Conservation (phyloP, 1,140 invertebrate genomes). For the Sycophaga agraensis region DNA sequence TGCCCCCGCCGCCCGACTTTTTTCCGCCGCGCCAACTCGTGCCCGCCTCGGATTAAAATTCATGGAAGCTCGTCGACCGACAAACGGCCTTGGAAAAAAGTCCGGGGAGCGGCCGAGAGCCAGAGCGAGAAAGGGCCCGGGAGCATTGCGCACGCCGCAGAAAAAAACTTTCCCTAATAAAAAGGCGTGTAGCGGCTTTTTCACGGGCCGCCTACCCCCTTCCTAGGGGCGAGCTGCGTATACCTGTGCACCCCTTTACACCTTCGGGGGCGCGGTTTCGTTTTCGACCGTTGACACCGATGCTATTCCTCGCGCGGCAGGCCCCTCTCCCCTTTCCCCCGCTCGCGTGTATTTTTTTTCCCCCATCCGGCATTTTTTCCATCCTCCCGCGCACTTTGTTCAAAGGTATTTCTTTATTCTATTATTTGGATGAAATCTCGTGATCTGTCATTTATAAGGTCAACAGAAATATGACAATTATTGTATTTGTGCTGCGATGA, state of each 20-base stretch:
- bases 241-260: neutral
- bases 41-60: slow-evolving; percentile 44
- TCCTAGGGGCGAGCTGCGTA: neutral
- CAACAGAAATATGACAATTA: no score
- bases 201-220: no score
- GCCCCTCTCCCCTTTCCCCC: no score
- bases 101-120: neutral
- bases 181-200: neutral
- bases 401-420: no score
- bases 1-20: neutral
- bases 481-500: no score
- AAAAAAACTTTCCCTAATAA: slow-evolving; percentile 15
- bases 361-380: no score
- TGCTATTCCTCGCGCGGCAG: no score
- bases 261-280: neutral
- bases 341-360: no score
- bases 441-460: no score
- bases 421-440: no score
- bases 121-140: neutral
- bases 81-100: slow-evolving; percentile 31
- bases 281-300: neutral
- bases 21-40: neutral
- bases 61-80: slow-evolving; percentile 38
- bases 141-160: neutral
- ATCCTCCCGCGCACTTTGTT: no score